These are phyloP conservation scores for Syrphus vitripennis DNA, from an alignment of 2,888 invertebrate species.

Conservation along the genomic window DNA sequence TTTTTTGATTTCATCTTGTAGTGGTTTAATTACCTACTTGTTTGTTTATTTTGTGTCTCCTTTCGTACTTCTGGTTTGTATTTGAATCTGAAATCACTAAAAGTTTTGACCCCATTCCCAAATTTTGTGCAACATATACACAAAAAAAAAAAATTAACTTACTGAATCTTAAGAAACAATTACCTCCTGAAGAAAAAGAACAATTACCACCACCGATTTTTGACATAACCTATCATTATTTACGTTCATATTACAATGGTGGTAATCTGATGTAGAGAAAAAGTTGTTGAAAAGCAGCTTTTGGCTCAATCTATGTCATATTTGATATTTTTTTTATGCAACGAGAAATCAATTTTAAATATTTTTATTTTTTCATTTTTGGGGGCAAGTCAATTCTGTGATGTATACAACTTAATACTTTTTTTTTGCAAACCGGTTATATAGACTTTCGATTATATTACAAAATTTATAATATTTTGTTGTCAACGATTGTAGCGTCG, in stretches of 20 bases:
- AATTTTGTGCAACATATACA: not conserved
- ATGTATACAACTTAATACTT: not conserved
- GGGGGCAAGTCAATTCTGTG: not conserved
- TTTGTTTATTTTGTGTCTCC: not conserved
- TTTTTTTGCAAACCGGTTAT: conserved; percentile 14
- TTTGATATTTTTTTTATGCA: not conserved
- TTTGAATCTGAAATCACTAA: not conserved
- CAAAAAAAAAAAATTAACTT: no score
- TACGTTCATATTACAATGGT: conserved; percentile 7
- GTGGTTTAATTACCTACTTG: not conserved
- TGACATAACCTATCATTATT: conserved; percentile 43
- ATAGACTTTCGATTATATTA: conserved; percentile 13
- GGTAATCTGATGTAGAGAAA: not conserved
- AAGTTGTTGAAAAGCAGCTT: conserved; percentile 30
- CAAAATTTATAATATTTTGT: not conserved
- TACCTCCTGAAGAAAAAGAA: no score
- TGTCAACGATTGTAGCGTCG: not conserved
- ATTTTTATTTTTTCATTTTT: conserved; percentile 15
- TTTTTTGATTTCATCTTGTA: not conserved
- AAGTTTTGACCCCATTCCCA: not conserved
- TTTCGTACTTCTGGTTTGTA: conserved; percentile 11
- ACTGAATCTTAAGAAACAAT: no score
- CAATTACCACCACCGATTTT: conserved; percentile 16
- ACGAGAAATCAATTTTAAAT: conserved; percentile 6
- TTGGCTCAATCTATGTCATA: not conserved